Evolutionary conservation across 2,888 invertebrate genomes (phyloP).

Genomic region (Phania funesta): DNA sequence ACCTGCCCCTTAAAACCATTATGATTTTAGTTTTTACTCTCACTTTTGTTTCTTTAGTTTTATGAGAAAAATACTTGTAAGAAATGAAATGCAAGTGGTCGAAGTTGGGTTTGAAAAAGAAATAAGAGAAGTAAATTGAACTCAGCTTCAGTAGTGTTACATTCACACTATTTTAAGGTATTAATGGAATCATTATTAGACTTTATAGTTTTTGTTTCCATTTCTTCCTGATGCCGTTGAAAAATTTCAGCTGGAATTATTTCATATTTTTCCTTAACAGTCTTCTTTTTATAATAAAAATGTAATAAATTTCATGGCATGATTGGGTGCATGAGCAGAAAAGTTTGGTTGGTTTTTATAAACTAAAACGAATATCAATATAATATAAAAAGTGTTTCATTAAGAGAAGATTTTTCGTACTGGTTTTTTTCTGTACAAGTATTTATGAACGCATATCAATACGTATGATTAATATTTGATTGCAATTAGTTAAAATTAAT

Average conservation of each 20-base stretch:
- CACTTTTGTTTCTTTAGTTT: neutral
- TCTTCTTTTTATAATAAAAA: neutral
- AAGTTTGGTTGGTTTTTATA: neutral
- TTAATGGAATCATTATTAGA: conserved; percentile 41
- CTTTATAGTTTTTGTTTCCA: conserved; percentile 15
- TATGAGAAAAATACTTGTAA: neutral
- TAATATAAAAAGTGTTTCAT: conserved; percentile 4
- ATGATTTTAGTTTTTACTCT: neutral
- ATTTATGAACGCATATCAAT: conserved; percentile 2
- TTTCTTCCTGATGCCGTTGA: conserved; percentile 11
- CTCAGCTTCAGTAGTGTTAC: neutral
- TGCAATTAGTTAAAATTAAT: conserved; percentile 40
- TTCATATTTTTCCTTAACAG: neutral
- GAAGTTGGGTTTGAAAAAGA: conserved; percentile 39
- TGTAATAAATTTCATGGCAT: conserved; percentile 54
- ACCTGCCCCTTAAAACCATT: neutral
- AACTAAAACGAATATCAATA: conserved; percentile 1
- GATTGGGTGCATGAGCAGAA: conserved; percentile 22
- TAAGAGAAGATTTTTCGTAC: neutral
- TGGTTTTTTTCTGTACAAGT: neutral
- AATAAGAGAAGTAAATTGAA: conserved; percentile 13
- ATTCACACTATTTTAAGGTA: conserved; percentile 29
- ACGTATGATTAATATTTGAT: conserved; percentile 36
- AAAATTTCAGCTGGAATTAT: conserved; percentile 21
- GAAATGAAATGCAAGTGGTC: neutral